Percentiles rank a stretch among this genome's conserved stretches.
phyloP scores from a whole-genome alignment of 2,888 invertebrate genomes.

The Eupithecia subumbrata region DNA sequence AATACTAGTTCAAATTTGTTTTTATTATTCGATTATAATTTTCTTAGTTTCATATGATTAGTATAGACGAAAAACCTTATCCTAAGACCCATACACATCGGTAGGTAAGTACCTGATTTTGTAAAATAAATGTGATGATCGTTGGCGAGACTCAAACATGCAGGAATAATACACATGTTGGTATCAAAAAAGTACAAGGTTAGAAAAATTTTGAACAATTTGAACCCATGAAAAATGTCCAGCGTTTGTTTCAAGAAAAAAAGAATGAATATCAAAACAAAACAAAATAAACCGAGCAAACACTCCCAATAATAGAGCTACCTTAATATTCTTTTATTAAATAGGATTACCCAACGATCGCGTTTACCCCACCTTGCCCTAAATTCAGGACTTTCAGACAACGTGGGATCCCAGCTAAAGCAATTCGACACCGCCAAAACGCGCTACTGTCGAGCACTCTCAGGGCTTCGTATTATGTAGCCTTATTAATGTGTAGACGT shows the following conservation, averaged over 20 bases:
- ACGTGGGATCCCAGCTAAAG: constrained; percentile 43
- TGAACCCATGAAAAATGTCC: background rate
- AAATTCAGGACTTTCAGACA: constrained; percentile 26
- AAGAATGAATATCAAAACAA: background rate
- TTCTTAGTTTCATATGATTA: too few relatives aligned
- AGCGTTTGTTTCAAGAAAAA: background rate
- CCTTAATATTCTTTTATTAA: background rate
- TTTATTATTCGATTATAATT: too few relatives aligned
- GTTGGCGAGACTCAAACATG: too few relatives aligned
- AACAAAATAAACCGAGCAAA: background rate
- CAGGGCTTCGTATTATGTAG: constrained; percentile 67
- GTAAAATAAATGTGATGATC: too few relatives aligned
- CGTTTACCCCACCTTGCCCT: constrained; percentile 32
- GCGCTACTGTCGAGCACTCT: constrained; percentile 78
- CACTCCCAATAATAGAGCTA: background rate
- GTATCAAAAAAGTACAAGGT: background rate
- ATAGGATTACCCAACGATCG: constrained; percentile 12
- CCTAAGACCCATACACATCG: background rate
- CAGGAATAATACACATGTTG: background rate
- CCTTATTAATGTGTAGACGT: constrained; percentile 17
- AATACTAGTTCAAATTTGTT: too few relatives aligned
- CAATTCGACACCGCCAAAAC: constrained; percentile 74
- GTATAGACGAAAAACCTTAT: too few relatives aligned
- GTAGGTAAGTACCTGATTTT: too few relatives aligned
- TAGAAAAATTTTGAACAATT: background rate